A percentile compares a stretch with the other conserved stretches of the same genome.
Conservation (phyloP, 1,140 invertebrate genomes). For the Stenopsyche tienmushanensis region DNA sequence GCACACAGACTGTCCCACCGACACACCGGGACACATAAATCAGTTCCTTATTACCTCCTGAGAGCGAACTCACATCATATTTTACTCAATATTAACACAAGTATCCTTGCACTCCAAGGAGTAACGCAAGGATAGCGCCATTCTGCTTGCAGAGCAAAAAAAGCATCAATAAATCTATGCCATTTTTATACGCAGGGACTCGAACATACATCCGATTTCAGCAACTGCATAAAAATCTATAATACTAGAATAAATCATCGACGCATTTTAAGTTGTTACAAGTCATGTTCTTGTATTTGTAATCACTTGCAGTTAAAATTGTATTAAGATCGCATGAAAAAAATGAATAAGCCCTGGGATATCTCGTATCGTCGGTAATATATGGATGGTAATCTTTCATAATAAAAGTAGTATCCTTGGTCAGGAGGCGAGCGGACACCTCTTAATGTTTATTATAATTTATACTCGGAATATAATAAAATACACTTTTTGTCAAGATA, state of each 20-base stretch:
- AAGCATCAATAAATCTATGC: no score
- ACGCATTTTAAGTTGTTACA: no score
- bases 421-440: slow-evolving; percentile 10
- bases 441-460: slow-evolving; percentile 10
- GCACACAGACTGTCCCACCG: slow-evolving; percentile 12
- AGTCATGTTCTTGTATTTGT: no score
- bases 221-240: no score
- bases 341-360: not conserved
- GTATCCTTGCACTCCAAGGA: not conserved
- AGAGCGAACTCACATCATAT: slow-evolving; percentile 5
- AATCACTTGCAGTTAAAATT: no score
- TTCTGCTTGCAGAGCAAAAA: no score
- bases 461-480: slow-evolving; percentile 17
- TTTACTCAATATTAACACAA: slow-evolving; percentile 18
- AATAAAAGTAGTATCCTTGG: slow-evolving; percentile 10
- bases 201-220: no score
- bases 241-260: no score
- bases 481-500: slow-evolving; percentile 15
- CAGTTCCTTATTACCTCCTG: slow-evolving; percentile 25
- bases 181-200: no score
- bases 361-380: not conserved
- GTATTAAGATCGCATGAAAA: no score
- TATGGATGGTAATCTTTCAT: slow-evolving; percentile 17
- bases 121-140: slow-evolving; percentile 13
- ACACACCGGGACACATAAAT: slow-evolving; percentile 16